Base-by-base conservation (phyloP, 2,888 invertebrate genomes). In the Nysson spinosus region DNA sequence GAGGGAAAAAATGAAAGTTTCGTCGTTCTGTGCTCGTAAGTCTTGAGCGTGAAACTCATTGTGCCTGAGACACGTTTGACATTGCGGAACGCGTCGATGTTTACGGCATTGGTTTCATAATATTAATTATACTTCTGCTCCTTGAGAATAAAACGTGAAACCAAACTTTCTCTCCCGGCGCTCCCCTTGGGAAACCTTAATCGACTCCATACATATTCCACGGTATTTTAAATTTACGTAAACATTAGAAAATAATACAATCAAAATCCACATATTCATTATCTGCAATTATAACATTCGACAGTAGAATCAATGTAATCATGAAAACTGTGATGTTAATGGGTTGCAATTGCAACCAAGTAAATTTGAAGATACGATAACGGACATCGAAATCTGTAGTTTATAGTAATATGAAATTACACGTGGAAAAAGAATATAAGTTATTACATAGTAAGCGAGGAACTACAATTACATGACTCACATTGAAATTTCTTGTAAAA, bases 31-130 rank as follows among this genome's bases (percentile, higher is more conserved):
- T 57, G 60, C 61, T 60, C 56, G 34, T 26, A 30, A 47, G 55
- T 43, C 30, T 37, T 32, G 51, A 62, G 51, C 51, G 49, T 56
- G 67, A 52, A 63, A 60, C 51, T 56, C 44, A 57, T 71, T 65
- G 64, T 58, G 46, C 37, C 51, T 42, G 62, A 35, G 54, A 58
- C 55, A 62, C 61, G 63, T 67, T 70, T 70, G 70, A 74, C 70
- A 68, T 74, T 74, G 70, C 68, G 67, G 70, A 65, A 75, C 65
- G 65, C 60, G 43, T 61, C 63, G 66, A 64, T 64, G 66, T 58
- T 73, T 69, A 72, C 54, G 58, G 69, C 72, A 58, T 66, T 66
- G 57, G 55, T 75, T 75, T 72, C 67, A 69, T 69, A 69, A 69
- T 72, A 64, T 69, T 71, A 71, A 68, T 75, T 71, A 69, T 54